phyloP scores from a whole-genome alignment of 1,140 invertebrate species.

The Drosophila pandora region DNA sequence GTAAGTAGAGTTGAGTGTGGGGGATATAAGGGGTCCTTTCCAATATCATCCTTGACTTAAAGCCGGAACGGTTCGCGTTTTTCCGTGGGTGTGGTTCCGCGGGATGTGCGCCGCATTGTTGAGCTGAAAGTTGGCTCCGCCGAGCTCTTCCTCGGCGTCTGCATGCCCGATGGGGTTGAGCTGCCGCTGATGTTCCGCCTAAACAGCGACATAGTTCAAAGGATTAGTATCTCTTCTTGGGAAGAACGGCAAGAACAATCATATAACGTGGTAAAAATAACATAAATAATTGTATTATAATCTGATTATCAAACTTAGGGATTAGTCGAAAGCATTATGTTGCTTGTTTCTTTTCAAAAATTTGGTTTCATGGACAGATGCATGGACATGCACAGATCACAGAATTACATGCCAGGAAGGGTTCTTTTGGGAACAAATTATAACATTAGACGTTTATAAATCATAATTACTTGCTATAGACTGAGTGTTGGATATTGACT shows the following conservation, averaged over 20 bases:
- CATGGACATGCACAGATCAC: constrained; percentile 27
- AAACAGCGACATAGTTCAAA: background rate
- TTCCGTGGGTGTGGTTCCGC: constrained; percentile 86
- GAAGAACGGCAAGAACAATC: background rate
- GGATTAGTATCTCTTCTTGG: background rate
- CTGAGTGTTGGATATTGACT: constrained; percentile 41
- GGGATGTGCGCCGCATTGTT: constrained; percentile 83
- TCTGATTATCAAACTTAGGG: constrained; percentile 32
- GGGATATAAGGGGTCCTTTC: constrained; percentile 40
- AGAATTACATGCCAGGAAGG: constrained; percentile 45
- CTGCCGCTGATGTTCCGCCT: constrained; percentile 82
- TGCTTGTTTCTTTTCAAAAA: constrained; percentile 3
- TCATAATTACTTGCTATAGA: constrained; percentile 70
- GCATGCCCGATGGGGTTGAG: constrained; percentile 82
- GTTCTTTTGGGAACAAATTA: constrained; percentile 23
- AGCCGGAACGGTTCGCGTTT: constrained; percentile 88
- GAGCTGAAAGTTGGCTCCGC: constrained; percentile 80
- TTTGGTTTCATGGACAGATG: background rate
- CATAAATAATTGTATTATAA: constrained; percentile 12
- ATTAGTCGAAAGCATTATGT: constrained; percentile 27
- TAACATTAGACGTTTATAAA: constrained; percentile 34
- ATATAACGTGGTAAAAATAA: constrained; percentile 28
- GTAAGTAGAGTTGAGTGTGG: constrained; percentile 46
- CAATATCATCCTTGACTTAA: constrained; percentile 78
- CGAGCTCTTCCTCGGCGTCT: constrained; percentile 82